These are phyloP conservation scores for Glomeris marginata DNA, from an alignment of 2,888 invertebrate species.

Conservation along the genomic window DNA sequence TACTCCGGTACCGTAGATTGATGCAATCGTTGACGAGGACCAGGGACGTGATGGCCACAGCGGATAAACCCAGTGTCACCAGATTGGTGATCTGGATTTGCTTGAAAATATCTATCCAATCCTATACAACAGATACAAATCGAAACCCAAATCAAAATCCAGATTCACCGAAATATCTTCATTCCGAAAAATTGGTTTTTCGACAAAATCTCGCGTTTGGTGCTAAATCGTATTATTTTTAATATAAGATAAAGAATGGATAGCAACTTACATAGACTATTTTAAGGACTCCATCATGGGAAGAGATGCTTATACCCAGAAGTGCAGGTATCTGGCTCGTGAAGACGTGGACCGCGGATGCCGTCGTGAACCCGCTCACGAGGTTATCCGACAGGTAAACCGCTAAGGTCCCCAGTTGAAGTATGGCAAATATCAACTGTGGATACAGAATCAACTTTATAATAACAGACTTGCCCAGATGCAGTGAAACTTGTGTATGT, in stretches of 20 bases:
- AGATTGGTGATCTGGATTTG: conserved; percentile 45
- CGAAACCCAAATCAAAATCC: too few relatives aligned
- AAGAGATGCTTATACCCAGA: conserved; percentile 10
- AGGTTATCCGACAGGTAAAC: conserved; percentile 63
- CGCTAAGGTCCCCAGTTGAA: conserved; percentile 57
- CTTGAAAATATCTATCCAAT: conserved; percentile 41
- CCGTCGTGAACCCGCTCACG: conserved; percentile 77
- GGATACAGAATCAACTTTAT: too few relatives aligned
- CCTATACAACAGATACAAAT: conserved; percentile 38
- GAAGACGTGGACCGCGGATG: conserved; percentile 72
- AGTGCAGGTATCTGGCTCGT: conserved; percentile 44
- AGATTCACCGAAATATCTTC: too few relatives aligned
- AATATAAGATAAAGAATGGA: too few relatives aligned
- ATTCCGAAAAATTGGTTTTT: too few relatives aligned
- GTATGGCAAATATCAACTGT: conserved; percentile 59
- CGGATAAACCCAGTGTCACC: conserved; percentile 50
- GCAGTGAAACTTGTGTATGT: too few relatives aligned
- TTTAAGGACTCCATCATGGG: conserved; percentile 7
- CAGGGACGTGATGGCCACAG: conserved; percentile 47
- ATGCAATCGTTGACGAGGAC: conserved; percentile 26
- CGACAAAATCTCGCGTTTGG: too few relatives aligned
- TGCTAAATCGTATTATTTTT: too few relatives aligned
- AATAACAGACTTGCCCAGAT: too few relatives aligned
- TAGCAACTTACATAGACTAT: conserved; percentile 12
- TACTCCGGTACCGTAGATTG: conserved; percentile 18